These are phyloP conservation scores for Vombatus ursinus DNA, from an alignment of 2,113 vertebrate species.

Conservation along the genomic window DNA sequence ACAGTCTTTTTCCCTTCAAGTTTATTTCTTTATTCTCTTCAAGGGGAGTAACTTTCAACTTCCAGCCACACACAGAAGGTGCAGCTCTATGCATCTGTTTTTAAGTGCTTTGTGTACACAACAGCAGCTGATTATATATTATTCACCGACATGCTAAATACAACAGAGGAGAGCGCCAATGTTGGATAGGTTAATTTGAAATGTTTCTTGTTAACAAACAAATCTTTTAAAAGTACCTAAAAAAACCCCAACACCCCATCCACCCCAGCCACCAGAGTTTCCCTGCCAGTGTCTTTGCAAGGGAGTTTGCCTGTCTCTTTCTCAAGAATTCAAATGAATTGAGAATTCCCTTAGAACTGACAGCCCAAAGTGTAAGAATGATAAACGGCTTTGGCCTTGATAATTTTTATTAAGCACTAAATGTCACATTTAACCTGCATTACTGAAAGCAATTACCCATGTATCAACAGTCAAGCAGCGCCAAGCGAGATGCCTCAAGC, in stretches of 20 bases:
- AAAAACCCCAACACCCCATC: neutral
- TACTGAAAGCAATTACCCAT: constrained; percentile 94
- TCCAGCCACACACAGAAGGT: constrained; percentile 46
- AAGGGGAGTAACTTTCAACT: constrained; percentile 48
- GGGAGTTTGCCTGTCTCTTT: constrained; percentile 63
- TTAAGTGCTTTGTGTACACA: constrained; percentile 5
- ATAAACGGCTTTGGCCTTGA: constrained; percentile 93
- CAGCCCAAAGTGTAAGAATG: constrained; percentile 89
- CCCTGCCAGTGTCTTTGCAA: neutral
- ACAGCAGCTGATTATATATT: constrained; percentile 56
- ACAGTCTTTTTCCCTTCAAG: constrained; percentile 24
- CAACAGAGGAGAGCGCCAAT: constrained; percentile 28
- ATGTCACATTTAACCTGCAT: constrained; percentile 97
- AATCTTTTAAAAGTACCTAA: constrained; percentile 55
- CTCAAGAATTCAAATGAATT: constrained; percentile 79
- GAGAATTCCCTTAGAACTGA: constrained; percentile 86
- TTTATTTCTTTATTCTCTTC: constrained; percentile 27
- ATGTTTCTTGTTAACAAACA: constrained; percentile 63
- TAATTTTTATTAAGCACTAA: constrained; percentile 95
- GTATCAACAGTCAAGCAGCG: constrained; percentile 90
- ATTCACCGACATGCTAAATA: constrained; percentile 13
- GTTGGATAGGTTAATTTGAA: constrained; percentile 69
- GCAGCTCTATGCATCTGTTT: constrained; percentile 3
- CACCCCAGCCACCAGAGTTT: constrained; percentile 43
- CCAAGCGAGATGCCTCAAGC: constrained; percentile 83